Conservation (phyloP, 2,113 vertebrate genomes). For the Lophotis ruficrista region DNA sequence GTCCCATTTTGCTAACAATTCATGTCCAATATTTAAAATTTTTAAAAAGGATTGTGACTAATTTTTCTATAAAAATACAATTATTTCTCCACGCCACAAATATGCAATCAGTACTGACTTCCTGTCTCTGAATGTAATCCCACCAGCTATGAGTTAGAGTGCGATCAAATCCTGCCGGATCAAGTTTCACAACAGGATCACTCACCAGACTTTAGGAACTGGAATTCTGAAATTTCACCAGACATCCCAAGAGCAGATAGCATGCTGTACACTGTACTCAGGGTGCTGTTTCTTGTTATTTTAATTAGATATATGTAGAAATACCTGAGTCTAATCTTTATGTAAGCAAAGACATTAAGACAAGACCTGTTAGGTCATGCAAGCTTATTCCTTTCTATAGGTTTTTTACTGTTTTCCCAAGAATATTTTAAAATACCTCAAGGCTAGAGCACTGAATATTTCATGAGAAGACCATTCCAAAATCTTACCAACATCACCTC, state of each 20-base stretch:
- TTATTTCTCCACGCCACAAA: conserved; percentile 48
- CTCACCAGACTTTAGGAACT: neutral
- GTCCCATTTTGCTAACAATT: conserved; percentile 46
- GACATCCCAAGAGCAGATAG: neutral
- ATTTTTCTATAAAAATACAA: conserved; percentile 35
- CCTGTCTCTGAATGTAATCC: conserved; percentile 48
- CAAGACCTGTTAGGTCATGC: neutral
- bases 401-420: neutral
- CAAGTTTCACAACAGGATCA: conserved; percentile 35
- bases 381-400: neutral
- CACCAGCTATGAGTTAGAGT: conserved; percentile 7
- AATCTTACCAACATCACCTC: neutral
- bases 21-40: conserved; percentile 14
- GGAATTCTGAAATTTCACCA: conserved; percentile 46
- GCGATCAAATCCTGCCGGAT: conserved; percentile 29
- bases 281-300: neutral
- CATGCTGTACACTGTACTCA: neutral
- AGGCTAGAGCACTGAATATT: neutral
- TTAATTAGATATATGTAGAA: neutral
- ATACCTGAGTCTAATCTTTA: neutral
- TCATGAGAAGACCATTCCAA: neutral
- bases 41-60: conserved; percentile 9
- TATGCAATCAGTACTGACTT: conserved; percentile 50
- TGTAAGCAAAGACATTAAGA: neutral
- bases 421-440: neutral